phyloP scores from a whole-genome alignment of 2,797 vertebrate species.

The Huso huso region DNA sequence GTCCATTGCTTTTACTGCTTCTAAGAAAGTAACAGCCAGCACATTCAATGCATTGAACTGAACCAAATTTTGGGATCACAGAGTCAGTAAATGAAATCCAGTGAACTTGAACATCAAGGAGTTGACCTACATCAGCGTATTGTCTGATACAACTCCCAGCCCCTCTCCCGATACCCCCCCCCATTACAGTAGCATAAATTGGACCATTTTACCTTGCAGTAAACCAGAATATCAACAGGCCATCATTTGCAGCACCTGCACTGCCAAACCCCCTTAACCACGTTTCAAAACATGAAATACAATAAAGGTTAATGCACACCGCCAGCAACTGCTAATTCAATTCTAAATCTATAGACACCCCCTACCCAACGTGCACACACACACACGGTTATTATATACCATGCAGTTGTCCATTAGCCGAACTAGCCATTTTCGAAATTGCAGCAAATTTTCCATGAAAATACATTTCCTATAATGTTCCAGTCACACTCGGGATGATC shows the following conservation, averaged over 20 bases:
- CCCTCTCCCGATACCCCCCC: too few relatives aligned
- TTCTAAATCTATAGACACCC: slow-evolving; percentile 5
- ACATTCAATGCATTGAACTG: neutral
- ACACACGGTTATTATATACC: slow-evolving; percentile 58
- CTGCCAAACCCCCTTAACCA: too few relatives aligned
- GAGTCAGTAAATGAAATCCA: slow-evolving; percentile 13
- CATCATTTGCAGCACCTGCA: too few relatives aligned
- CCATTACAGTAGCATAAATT: too few relatives aligned
- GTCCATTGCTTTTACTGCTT: too few relatives aligned
- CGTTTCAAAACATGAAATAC: slow-evolving; percentile 13
- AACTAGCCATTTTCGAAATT: slow-evolving; percentile 67
- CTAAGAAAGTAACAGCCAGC: neutral
- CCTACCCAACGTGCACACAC: slow-evolving; percentile 23
- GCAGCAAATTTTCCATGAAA: slow-evolving; percentile 80
- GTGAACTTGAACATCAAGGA: slow-evolving; percentile 1
- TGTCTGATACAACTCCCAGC: neutral
- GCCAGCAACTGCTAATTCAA: slow-evolving; percentile 55
- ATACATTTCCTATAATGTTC: slow-evolving; percentile 78
- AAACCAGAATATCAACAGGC: too few relatives aligned
- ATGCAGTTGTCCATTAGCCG: slow-evolving; percentile 78
- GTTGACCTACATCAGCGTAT: slow-evolving; percentile 14
- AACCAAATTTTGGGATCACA: neutral
- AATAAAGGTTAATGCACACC: slow-evolving; percentile 42
- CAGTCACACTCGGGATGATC: slow-evolving; percentile 59
- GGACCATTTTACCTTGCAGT: too few relatives aligned